phyloP scores from a whole-genome alignment of 2,113 vertebrate genomes.

The Hippocampus zosterae region DNA sequence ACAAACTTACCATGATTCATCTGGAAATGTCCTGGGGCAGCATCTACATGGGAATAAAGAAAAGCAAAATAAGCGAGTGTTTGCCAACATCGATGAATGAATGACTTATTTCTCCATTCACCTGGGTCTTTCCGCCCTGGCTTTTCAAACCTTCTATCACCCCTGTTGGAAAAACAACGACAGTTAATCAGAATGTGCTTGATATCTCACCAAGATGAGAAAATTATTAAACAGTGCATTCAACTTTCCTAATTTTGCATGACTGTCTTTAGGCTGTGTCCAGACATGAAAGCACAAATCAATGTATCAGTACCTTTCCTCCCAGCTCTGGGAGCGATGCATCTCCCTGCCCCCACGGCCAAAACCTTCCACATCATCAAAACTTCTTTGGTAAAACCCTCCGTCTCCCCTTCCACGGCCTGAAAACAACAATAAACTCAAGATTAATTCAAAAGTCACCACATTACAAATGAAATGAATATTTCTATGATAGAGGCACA shows the following conservation, averaged over 20 bases:
- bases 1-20: constrained; percentile 73
- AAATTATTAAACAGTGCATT: not conserved
- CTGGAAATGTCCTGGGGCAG: constrained; percentile 70
- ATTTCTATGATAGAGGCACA: constrained; percentile 1
- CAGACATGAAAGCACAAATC: not conserved
- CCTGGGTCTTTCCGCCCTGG: constrained; percentile 97
- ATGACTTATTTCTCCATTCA: constrained; percentile 65
- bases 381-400: constrained; percentile 99
- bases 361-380: constrained; percentile 98
- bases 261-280: no score
- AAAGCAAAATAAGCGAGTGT: constrained; percentile 25
- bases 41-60: constrained; percentile 46
- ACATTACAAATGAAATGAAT: no score
- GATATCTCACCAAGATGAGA: not conserved
- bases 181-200: not conserved
- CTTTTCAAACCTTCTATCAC: constrained; percentile 98
- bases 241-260: not conserved
- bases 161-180: constrained; percentile 71
- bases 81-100: not conserved
- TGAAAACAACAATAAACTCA: constrained; percentile 50
- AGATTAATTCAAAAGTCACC: no score
- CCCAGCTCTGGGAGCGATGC: constrained; percentile 98
- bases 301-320: constrained; percentile 85
- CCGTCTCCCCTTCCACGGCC: constrained; percentile 95
- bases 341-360: constrained; percentile 92